Base-by-base conservation (phyloP, 2,797 vertebrate species). In the Hyperoplus immaculatus region DNA sequence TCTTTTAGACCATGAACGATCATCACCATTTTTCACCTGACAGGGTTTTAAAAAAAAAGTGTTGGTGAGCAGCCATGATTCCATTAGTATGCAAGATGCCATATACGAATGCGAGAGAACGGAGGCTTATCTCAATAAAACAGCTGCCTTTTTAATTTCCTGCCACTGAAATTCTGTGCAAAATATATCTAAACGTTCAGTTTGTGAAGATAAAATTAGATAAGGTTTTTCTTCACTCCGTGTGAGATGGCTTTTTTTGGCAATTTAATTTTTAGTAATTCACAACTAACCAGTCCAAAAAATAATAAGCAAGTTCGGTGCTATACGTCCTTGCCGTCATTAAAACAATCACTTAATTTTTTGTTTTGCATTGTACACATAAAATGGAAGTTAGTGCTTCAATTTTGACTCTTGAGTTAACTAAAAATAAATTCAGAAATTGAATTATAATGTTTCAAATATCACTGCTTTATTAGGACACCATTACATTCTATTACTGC, bases 101-200 rank as follows among this genome's bases (percentile, higher is more conserved):
- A 68, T 80, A 81, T 87, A 86, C 49, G 80, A 47, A 71, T 42
- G 78, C 72, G 75, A 29, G 65, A 57, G 72, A 78, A 89, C 16
- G 0, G 55, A 69, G 75, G 80, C 92, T 93, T 94, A 93, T 93
- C 92, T 91, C 85, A 81, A 60, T 80, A 85, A 75, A 87, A 89
- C 92, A 93, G 92, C 92, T 89, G 92, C 76, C 77, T 79, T 88
- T 91, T 90, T 86, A 88, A 91, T 94, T 93, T 89, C 84, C 86
- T 83, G 87, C 83, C 39, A 83, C 72, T 84, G 61, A 84, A 66
- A 82, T 84, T 83, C 46, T 60, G 39, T 5, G 16, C 29, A 74
- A 81, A 84, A 82, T 80, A 47, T 60, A 67, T 82, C 75, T 82
- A 60, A 84, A 79, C 79, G 71, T 72, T 84, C 57, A 47, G 69